Evolutionary conservation across 2,113 vertebrate genomes (phyloP).

Genomic region (Lanius collurio): DNA sequence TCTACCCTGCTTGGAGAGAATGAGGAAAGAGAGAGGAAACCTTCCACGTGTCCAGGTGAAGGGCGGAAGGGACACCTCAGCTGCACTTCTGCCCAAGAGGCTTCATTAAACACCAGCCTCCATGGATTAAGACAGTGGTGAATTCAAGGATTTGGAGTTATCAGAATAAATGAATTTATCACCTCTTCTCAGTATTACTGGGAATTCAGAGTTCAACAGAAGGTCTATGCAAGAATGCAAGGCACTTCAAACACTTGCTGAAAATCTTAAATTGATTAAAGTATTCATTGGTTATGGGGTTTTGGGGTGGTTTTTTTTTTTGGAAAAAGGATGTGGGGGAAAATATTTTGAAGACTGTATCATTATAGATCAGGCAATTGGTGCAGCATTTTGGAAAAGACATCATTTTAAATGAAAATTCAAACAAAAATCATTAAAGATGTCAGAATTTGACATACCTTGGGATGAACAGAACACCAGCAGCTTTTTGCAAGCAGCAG

Average conservation of each 20-base stretch:
- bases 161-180: constrained; percentile 38
- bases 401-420: neutral
- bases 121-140: neutral
- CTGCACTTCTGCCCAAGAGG: constrained; percentile 31
- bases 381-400: neutral
- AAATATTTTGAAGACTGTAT: neutral
- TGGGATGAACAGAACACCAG: neutral
- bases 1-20: neutral
- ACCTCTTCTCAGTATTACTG: neutral
- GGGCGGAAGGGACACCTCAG: constrained; percentile 3
- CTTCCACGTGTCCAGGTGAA: neutral
- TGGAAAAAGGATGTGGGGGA: neutral
- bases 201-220: constrained; percentile 11
- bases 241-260: neutral
- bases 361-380: neutral
- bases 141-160: constrained; percentile 25
- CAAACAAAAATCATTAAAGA: neutral
- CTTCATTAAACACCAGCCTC: constrained; percentile 42
- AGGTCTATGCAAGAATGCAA: neutral
- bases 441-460: neutral
- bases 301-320: neutral
- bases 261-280: neutral
- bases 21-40: neutral
- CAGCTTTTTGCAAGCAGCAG: neutral
- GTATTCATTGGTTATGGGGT: neutral